phyloP scores from a whole-genome alignment of 2,888 invertebrate genomes.

The Heliconius ethilla region DNA sequence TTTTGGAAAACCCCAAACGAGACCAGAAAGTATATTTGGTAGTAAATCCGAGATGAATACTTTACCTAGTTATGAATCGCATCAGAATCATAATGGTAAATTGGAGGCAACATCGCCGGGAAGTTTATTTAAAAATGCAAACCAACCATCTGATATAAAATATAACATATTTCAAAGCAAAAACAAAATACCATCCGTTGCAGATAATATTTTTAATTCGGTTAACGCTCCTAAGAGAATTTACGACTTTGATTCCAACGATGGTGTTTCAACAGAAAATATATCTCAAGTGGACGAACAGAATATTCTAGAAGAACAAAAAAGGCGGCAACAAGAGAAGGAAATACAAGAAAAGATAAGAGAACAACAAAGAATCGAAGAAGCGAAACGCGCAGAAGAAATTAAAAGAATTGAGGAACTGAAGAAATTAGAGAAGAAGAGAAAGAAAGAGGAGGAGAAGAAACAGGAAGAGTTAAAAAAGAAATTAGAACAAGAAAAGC shows the following conservation, averaged over 20 bases:
- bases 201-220: constrained; percentile 67
- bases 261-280: constrained; percentile 47
- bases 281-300: constrained; percentile 51
- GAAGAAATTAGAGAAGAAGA: constrained; percentile 41
- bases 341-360: constrained; percentile 47
- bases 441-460: constrained; percentile 47
- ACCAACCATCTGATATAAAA: constrained; percentile 48
- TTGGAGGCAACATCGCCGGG: constrained; percentile 60
- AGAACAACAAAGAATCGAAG: constrained; percentile 43
- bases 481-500: constrained; percentile 47
- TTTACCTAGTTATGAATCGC: constrained; percentile 49
- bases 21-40: constrained; percentile 30
- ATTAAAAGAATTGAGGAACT: constrained; percentile 50
- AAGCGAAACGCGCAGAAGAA: constrained; percentile 47
- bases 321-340: constrained; percentile 32
- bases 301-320: constrained; percentile 53
- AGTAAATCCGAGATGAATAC: constrained; percentile 28
- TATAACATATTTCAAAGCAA: constrained; percentile 70
- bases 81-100: constrained; percentile 54
- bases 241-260: constrained; percentile 65
- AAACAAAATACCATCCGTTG: constrained; percentile 65
- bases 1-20: constrained; percentile 52
- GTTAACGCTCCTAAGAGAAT: constrained; percentile 53
- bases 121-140: constrained; percentile 69
- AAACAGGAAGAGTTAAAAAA: constrained; percentile 50